A percentile compares a stretch with the other conserved stretches of the same genome.
Conservation (phyloP, 2,113 vertebrate species). For the Carassius auratus region DNA sequence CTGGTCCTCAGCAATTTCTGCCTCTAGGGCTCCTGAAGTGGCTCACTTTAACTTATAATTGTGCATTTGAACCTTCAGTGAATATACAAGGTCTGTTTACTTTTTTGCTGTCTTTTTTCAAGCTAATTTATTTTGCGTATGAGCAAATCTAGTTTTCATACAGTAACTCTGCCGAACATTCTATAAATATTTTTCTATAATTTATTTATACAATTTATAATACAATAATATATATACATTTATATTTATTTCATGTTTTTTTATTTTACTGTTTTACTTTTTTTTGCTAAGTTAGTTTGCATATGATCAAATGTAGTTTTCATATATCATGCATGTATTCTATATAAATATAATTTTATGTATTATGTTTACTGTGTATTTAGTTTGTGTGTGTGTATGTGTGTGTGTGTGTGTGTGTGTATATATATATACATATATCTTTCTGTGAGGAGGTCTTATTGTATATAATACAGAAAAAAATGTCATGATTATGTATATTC, state of each 20-base stretch:
- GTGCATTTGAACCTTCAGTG: conserved; percentile 4
- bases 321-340: background rate
- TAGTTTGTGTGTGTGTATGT: no score
- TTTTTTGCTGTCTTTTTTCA: background rate
- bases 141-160: background rate
- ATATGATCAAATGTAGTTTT: no score
- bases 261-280: no score
- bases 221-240: no score
- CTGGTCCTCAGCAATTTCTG: conserved; percentile 14
- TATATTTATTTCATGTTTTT: no score
- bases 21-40: conserved; percentile 3
- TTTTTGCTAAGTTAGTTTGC: no score
- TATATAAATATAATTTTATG: background rate
- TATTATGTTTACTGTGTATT: no score
- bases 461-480: background rate
- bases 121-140: background rate
- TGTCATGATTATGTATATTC: conserved; percentile 21
- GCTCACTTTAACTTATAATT: conserved; percentile 3
- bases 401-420: no score
- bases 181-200: no score
- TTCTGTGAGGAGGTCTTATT: background rate
- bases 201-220: no score
- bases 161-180: background rate
- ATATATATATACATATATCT: no score
- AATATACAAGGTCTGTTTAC: background rate